Evolutionary conservation across 92 coral and sea anemone species (phyloP), one percentile per base, ranked within the genome.

Genomic region (Porites divaricata): DNA sequence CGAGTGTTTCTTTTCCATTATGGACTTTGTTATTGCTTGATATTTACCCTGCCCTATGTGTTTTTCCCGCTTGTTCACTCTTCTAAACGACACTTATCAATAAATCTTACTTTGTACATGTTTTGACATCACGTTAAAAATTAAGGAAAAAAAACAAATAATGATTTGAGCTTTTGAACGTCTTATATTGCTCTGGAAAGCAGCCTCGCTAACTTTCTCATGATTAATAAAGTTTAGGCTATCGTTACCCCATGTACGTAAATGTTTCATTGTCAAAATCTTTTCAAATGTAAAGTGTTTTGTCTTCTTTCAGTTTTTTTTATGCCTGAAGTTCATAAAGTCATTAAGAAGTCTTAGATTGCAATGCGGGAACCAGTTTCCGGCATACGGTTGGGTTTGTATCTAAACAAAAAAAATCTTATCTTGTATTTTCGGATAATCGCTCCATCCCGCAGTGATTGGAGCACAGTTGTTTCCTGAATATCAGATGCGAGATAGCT

Each of bases 311-410:
- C 45, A 35, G 45, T 35, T 35, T 35, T 9, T 76, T 62, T 21
- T 67, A 15, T 16, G 21, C 26, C 45, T 19, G 19, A 67, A 20
- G 74, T 49, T 48, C 72, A 61, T 49, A 57, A 48, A 51, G 9
- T 13, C 64, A 48, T 24, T 67, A 23, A 26, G 22, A 54, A 19
- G 9, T 13, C 2, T 17, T 2, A 4, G 14, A 35, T 26, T 68
- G 20, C 85, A 26, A 12, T 7, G 48, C 45, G 69, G 85, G 85
- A 19, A 80, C 21, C 63, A 73, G 41, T 45, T 80, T 80, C 76
- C 85, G 85, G 59, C 10, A 68, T 17, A 26, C 16, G 12, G 64
- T 69, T 50, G 84, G 12, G n/a, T 76, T 69, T 80, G 10, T 20
- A 28, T 35, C 15, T 56, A 80, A 57, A 51, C 77, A 59, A 69